A percentile compares a stretch with the other conserved stretches of the same genome.
Evolutionary conservation across 2,797 vertebrate genomes (phyloP).

Genomic region (Gymnothorax reevesii): DNA sequence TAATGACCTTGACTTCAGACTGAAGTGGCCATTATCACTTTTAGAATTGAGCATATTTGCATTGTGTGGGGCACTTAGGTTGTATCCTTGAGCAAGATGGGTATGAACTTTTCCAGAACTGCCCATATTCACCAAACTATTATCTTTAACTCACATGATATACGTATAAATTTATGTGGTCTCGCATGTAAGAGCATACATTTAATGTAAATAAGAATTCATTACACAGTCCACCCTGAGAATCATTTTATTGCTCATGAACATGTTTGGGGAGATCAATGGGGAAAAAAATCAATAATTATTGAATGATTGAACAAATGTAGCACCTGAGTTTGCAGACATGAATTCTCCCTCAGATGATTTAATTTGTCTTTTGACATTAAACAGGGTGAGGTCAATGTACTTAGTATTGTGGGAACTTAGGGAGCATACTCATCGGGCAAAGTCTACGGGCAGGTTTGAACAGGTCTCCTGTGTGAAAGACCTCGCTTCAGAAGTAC

Average conservation of each 20-base stretch:
- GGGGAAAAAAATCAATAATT: background rate
- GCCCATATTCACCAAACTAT: background rate
- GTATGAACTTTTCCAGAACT: background rate
- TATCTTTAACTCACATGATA: background rate
- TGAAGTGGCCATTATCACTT: background rate
- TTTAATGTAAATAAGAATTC: background rate
- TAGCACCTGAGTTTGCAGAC: background rate
- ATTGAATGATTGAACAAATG: background rate
- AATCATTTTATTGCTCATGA: background rate
- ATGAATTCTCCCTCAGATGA: background rate
- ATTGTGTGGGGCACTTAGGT: background rate
- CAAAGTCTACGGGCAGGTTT: constrained; percentile 15
- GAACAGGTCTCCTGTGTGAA: constrained; percentile 19
- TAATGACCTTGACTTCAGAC: background rate
- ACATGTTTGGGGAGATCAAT: background rate
- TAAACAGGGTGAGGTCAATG: constrained; percentile 8
- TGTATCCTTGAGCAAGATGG: background rate
- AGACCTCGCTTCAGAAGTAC: constrained; percentile 25
- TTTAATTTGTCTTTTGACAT: constrained; percentile 4
- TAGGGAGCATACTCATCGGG: constrained; percentile 8
- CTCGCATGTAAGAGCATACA: background rate
- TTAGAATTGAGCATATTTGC: background rate
- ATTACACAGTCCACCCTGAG: background rate
- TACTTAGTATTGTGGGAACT: constrained; percentile 17
- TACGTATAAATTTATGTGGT: background rate